These are phyloP conservation scores for Spicauda simplicius DNA, from an alignment of 2,888 invertebrate species.

Conservation along the genomic window DNA sequence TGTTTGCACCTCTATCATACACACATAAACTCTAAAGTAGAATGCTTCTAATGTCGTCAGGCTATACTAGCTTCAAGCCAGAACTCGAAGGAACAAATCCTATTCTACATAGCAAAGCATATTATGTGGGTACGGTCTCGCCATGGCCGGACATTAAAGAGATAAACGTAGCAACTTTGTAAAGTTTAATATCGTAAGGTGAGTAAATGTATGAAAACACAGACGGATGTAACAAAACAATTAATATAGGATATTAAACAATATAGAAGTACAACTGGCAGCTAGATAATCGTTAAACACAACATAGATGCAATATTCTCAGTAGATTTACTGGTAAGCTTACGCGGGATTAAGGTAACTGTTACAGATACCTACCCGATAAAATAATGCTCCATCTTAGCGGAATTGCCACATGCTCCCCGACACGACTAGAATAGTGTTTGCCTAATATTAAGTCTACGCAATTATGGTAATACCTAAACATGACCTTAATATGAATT, in stretches of 20 bases:
- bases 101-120: too few relatives aligned
- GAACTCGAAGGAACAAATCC: too few relatives aligned
- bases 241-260: slow-evolving; percentile 11
- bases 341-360: slow-evolving; percentile 53
- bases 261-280: slow-evolving; percentile 21
- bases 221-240: neutral
- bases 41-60: too few relatives aligned
- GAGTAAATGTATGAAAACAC: neutral
- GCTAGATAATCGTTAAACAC: slow-evolving; percentile 29
- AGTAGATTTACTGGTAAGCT: slow-evolving; percentile 63
- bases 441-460: slow-evolving; percentile 19
- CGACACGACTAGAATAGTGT: slow-evolving; percentile 12
- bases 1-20: too few relatives aligned
- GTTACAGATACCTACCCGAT: slow-evolving; percentile 34
- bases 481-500: slow-evolving; percentile 9
- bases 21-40: too few relatives aligned
- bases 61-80: too few relatives aligned
- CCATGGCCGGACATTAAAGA: too few relatives aligned
- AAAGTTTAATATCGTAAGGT: neutral
- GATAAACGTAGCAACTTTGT: too few relatives aligned
- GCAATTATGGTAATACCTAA: slow-evolving; percentile 16
- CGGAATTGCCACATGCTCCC: slow-evolving; percentile 30
- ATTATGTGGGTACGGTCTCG: too few relatives aligned
- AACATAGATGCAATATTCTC: slow-evolving; percentile 54
- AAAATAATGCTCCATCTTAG: slow-evolving; percentile 33